Base-by-base conservation (phyloP, 2,113 vertebrate genomes). In the rat (Rattus norvegicus) region DNA sequence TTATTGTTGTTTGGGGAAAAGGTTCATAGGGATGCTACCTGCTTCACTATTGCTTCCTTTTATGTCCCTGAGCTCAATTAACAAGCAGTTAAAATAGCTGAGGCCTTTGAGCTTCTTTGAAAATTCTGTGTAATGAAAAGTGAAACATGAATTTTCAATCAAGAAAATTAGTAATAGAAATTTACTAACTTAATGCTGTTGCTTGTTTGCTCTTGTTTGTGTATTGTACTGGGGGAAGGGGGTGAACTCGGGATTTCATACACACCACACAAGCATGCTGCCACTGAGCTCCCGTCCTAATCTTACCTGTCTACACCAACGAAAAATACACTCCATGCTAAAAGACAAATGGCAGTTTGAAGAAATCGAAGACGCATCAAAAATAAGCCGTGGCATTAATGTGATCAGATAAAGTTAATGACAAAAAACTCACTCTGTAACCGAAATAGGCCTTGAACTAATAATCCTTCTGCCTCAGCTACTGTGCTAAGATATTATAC, bases 21-120 rank as follows among this genome's bases (percentile, higher is more conserved):
- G 88, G 52, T 81, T 89, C 4, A 26, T 80, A 36, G 80, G 93
- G 72, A 28, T 36, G 91, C 56, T 97, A 43, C 73, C 59, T 81
- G 94, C 94, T 93, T 94, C 85, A 33, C 30, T 92, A 43, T 86
- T 77, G 43, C 80, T 97, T 91, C 91, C 76, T 97, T 97, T 95
- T 87, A 47, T 92, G 56, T 65, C 11, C 39, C 43, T 19, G 28
- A 77, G 67, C 33, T 83, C 86, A 92, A 76, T 91, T 95, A 88
- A 47, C 63, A 80, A 96, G 9, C 7, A 20, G 90, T 92, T 70
- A 92, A 96, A 94, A 73, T 73, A 97, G 52, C 12, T 17, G 83
- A 59, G 19, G 88, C 59, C 95, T 96, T 93, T 88, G 77, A 97
- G 89, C 9, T 83, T 89, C 54, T 80, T 0, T 1, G 49, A 83